Conservation (phyloP, 2,113 vertebrate species). For the Falco punctatus region DNA sequence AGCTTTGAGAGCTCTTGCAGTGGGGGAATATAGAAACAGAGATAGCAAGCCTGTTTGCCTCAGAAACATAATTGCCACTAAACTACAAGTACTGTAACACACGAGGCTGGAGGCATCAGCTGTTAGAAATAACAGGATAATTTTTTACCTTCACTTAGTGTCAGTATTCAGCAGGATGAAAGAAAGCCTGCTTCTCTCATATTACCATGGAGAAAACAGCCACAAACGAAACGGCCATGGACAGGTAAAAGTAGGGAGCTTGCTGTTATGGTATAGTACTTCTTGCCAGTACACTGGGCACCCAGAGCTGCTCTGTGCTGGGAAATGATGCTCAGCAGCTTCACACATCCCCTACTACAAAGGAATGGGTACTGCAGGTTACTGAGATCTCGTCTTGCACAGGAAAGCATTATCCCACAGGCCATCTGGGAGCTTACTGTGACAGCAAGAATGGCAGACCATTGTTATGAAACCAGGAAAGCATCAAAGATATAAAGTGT, state of each 20-base stretch:
- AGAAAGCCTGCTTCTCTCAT: not conserved
- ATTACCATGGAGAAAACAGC: not conserved
- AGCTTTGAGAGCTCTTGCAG: not conserved
- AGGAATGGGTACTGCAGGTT: rapidly evolving
- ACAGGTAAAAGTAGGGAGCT: not conserved
- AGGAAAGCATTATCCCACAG: not conserved
- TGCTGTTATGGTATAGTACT: not conserved
- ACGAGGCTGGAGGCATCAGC: not conserved
- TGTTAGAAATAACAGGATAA: not conserved
- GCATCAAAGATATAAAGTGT: not conserved
- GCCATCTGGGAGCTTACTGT: not conserved
- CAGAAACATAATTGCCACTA: not conserved
- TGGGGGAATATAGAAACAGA: not conserved
- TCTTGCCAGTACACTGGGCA: rapidly evolving
- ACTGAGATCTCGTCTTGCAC: not conserved
- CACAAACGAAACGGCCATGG: not conserved
- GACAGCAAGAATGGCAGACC: rapidly evolving
- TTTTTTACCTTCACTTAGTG: not conserved
- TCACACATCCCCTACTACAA: not conserved
- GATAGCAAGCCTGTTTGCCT: not conserved
- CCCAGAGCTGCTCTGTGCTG: not conserved
- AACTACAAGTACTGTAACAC: not conserved
- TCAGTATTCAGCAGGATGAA: not conserved
- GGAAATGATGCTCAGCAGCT: not conserved
- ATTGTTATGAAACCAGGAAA: not conserved